Base-by-base conservation (phyloP, 2,113 vertebrate genomes). In the Ornithorhynchus anatinus region DNA sequence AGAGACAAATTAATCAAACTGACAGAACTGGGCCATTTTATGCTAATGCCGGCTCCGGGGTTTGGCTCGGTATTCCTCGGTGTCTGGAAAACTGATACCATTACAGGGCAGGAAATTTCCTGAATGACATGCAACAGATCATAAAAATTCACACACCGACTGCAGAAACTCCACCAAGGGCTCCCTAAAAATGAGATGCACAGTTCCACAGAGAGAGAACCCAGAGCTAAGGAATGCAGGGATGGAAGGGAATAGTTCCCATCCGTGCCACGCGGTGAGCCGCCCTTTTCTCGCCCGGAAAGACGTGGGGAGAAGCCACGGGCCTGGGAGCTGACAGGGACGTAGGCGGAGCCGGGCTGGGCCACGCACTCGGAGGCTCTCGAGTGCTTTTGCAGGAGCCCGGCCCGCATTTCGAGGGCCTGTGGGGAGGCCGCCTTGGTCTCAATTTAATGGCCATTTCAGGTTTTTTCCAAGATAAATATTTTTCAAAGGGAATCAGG, bases 21-120 rank as follows among this genome's bases (percentile, higher is more conserved):
- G 94, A 96, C 93, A 97, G 92, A 95, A 93, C 92, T 94, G 91
- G 94, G 94, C 92, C 90, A 89, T 94, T 94, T 95, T 92, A 93
- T 94, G 93, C 91, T 92, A 95, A 96, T 93, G 72, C 71, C 45
- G 83, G 87, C 91, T 91, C 89, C 87, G 86, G 91, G 90, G 92
- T 92, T 92, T 91, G 84, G 84, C 86, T 90, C 90, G 84, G 88
- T 86, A 90, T 92, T 91, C 89, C 90, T 94, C 84, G 90, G 89
- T 23, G 87, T 92, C 90, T 93, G 91, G 91, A 88, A 92, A 95
- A 91, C 85, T 84, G 82, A 94, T 94, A 93, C 92, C 88, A 92
- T 94, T 94, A 95, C 92, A 90, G 93, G 86, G 89, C 90, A 95
- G 93, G 92, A 96, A 94, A 95, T 88, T 88, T 92, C 81, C 93